These are phyloP conservation scores for Chorisops tibialis DNA, from an alignment of 2,888 invertebrate species.

Conservation along the genomic window DNA sequence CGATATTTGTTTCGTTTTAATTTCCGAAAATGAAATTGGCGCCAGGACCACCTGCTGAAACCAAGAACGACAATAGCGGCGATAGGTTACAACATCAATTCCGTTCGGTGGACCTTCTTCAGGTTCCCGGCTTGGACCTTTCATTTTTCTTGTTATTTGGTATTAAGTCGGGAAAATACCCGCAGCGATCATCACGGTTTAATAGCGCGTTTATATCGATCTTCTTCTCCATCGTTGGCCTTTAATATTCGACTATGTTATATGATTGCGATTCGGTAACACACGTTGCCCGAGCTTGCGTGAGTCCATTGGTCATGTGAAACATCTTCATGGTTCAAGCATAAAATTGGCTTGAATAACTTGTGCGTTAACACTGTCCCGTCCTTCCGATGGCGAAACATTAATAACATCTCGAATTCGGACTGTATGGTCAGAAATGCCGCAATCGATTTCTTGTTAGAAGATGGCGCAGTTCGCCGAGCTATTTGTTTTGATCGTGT, in stretches of 20 bases:
- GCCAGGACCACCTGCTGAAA: slow-evolving; percentile 26
- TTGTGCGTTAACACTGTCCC: slow-evolving; percentile 2
- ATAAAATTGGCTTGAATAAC: background rate
- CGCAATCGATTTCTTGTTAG: too few species aligned
- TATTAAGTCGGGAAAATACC: background rate
- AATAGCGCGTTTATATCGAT: background rate
- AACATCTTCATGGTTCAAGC: slow-evolving; percentile 9
- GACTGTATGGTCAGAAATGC: background rate
- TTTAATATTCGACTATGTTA: too few species aligned
- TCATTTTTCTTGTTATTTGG: background rate
- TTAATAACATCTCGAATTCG: background rate
- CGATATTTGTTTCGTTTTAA: slow-evolving; percentile 15
- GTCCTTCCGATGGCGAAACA: background rate
- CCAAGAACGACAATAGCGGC: slow-evolving; percentile 21
- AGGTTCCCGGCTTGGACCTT: background rate
- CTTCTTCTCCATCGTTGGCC: too few species aligned
- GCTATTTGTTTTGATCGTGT: background rate
- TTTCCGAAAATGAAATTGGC: slow-evolving; percentile 24
- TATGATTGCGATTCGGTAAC: too few species aligned
- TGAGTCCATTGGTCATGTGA: background rate
- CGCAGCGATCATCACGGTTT: slow-evolving; percentile 24
- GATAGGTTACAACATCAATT: slow-evolving; percentile 17
- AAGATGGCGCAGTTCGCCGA: background rate
- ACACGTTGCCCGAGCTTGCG: background rate
- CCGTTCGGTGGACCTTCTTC: slow-evolving; percentile 11